phyloP scores from a whole-genome alignment of 1,140 invertebrate species.

The Drosophila nigromelanica region DNA sequence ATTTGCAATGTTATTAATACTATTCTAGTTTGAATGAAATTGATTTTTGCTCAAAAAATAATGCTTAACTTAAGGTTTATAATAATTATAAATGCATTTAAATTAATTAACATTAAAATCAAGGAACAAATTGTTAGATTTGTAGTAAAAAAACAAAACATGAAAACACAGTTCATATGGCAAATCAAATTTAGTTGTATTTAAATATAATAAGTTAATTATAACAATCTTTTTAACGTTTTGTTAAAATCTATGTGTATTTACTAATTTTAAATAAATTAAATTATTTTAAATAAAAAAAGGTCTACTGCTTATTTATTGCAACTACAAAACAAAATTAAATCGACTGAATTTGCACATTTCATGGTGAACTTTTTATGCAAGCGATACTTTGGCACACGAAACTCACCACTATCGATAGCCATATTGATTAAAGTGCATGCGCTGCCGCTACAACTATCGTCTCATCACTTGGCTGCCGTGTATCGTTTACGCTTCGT shows the following conservation, averaged over 20 bases:
- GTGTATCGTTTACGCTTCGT: conserved; percentile 44
- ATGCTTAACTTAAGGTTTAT: conserved; percentile 68
- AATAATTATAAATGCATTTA: conserved; percentile 51
- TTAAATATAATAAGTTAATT: conserved; percentile 43
- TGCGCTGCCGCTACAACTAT: conserved; percentile 12
- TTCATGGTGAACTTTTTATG: neutral
- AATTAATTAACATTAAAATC: conserved; percentile 54
- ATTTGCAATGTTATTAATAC: conserved; percentile 77
- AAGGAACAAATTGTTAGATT: conserved; percentile 55
- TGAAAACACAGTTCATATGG: conserved; percentile 59
- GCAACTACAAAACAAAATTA: neutral
- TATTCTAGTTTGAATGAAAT: conserved; percentile 63
- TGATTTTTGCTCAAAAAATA: conserved; percentile 78
- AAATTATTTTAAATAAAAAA: conserved; percentile 43
- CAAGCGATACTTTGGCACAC: neutral
- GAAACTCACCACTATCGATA: conserved; percentile 19
- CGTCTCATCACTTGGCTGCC: conserved; percentile 23
- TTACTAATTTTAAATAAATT: conserved; percentile 46
- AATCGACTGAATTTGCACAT: neutral
- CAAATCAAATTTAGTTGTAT: conserved; percentile 24
- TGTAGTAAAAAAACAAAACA: conserved; percentile 56
- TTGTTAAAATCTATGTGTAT: conserved; percentile 46
- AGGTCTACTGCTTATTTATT: too few relatives aligned
- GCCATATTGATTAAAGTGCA: conserved; percentile 4
- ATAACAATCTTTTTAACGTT: conserved; percentile 36